Conservation (phyloP, 2,888 invertebrate species). For the Drosophila mulleri region DNA sequence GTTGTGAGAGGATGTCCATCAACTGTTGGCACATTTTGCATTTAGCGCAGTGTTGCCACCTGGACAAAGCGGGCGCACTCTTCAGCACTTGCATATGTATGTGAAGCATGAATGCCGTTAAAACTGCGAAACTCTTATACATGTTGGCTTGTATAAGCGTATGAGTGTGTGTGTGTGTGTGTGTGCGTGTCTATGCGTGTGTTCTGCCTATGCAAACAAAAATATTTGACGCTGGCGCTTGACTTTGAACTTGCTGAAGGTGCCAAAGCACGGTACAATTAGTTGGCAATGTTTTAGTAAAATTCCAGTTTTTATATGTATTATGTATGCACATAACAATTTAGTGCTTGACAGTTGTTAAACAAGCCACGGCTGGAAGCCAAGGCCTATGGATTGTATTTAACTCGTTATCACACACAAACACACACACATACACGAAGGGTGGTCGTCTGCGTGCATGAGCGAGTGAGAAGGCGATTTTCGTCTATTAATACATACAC, state of each 20-base stretch:
- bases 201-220: conserved; percentile 38
- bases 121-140: not conserved
- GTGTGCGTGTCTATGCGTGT: conserved; percentile 1
- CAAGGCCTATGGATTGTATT: conserved; percentile 45
- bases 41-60: conserved; percentile 32
- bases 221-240: conserved; percentile 53
- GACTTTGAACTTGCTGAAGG: conserved; percentile 67
- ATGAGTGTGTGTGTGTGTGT: not conserved
- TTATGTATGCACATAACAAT: conserved; percentile 10
- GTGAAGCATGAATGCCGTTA: conserved; percentile 27
- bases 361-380: conserved; percentile 23
- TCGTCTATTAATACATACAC: conserved; percentile 45
- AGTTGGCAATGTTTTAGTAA: conserved; percentile 17
- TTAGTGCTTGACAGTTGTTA: conserved; percentile 14
- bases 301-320: conserved; percentile 28
- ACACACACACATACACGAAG: conserved; percentile 28
- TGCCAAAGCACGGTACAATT: conserved; percentile 15
- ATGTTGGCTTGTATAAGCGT: too few species aligned
- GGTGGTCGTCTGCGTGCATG: conserved; percentile 19
- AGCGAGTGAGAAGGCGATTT: conserved; percentile 18
- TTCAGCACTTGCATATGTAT: conserved; percentile 20
- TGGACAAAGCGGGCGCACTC: not conserved
- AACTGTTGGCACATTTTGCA: conserved; percentile 29
- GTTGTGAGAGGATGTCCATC: conserved; percentile 6
- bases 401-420: conserved; percentile 48